Base-by-base conservation (phyloP, 2,797 vertebrate species). In the Pampus argenteus region DNA sequence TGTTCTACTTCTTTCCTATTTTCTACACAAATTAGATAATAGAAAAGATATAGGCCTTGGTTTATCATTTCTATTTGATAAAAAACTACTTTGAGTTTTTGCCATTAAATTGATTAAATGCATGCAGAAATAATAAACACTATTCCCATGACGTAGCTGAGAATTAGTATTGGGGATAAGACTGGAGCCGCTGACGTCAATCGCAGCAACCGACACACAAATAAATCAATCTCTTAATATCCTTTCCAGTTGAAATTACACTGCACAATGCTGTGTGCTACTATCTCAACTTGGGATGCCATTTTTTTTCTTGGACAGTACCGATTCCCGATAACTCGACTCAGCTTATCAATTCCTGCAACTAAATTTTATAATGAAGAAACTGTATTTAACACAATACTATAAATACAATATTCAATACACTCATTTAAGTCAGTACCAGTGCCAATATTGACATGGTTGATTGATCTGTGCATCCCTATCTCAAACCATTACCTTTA, bases 101-200 rank as follows among this genome's bases (percentile, higher is more conserved):
- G 47, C 55, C n/a, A 29, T 54, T 36, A 15, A 75, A 40, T 71
- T 23, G 71, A 74, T 75, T 6, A 64, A 50, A 48, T 48, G 3
- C 7, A 17, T 26, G 34, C 44, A 40, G 20, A 63, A 55, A 50
- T 22, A 23, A 47, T 47, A 55, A 74, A 67, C 26, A 65, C 31
- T 58, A 66, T 67, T 84, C 49, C 51, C 58, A 63, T 73, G 51
- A 73, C 15, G 42, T 71, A 61, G 57, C 49, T 81, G 10, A 54
- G 11, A 71, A 84, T 79, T 28, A 56, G 56, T 47, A 50, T 55
- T 28, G 22, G 28, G 25, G 31, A 71, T 71, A 61, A 71, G 54
- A 76, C 61, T 20, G 13, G 6, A 66, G 52, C 38, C n/a, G 11
- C 15, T 81, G 63, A 63, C 40, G 58, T 86, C 74, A 80, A 64